Conservation (phyloP, 2,888 invertebrate genomes). For the Tribolium freemani region DNA sequence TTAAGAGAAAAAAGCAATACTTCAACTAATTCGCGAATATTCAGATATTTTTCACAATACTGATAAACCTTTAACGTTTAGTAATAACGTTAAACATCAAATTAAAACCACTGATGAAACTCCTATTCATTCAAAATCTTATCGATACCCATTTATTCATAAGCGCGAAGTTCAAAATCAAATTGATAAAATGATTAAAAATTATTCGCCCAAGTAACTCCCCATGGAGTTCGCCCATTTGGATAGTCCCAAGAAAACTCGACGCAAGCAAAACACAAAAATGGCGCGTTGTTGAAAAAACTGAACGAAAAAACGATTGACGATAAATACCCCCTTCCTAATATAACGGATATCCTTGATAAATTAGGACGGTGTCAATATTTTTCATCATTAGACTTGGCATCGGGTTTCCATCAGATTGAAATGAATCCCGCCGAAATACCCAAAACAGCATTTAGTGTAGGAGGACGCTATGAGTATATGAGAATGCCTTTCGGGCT, state of each 20-base stretch:
- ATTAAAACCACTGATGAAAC: not conserved
- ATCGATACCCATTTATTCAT: not conserved
- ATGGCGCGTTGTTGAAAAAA: too few species aligned
- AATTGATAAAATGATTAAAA: not conserved
- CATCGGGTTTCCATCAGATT: not conserved
- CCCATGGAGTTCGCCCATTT: not conserved
- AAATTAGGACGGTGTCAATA: not conserved
- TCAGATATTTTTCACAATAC: too few species aligned
- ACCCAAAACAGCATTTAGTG: constrained; percentile 5
- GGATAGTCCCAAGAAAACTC: not conserved
- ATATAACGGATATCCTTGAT: not conserved
- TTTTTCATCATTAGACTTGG: not conserved
- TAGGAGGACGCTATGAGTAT: not conserved
- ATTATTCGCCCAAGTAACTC: not conserved
- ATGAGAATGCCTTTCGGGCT: constrained; percentile 3
- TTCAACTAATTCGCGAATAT: too few species aligned
- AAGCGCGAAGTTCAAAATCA: not conserved
- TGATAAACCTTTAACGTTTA: not conserved
- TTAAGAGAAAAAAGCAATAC: not conserved
- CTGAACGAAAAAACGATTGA: not conserved
- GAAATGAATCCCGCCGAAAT: not conserved
- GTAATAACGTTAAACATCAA: not conserved
- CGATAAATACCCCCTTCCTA: not conserved
- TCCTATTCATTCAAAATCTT: not conserved
- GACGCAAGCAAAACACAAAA: not conserved